Evolutionary conservation across 2,113 vertebrate genomes (phyloP), one percentile per base, ranked within the genome.

Genomic region (Mugil cephalus): DNA sequence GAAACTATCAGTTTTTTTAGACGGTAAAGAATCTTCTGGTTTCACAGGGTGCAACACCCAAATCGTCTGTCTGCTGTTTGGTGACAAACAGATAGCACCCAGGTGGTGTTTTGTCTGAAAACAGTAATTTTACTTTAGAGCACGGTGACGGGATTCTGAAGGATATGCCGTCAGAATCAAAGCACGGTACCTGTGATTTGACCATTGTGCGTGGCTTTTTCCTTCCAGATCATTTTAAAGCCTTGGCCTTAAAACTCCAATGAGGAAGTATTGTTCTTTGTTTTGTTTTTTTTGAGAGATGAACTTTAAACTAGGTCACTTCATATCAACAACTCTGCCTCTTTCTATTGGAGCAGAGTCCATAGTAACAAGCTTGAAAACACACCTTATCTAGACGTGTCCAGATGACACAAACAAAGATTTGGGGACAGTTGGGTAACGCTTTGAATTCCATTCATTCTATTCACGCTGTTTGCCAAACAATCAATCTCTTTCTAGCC

Each of bases 291-390:
- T 74, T 73, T 61, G 10, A 21, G 51, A 51, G 47, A 74, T 73
- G 52, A 82, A 84, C 80, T 87, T 86, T 77, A 77, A 87, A 84
- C 71, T 66, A 60, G 78, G 73, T 83, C 64, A 86, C 8, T 71
- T 86, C 54, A 76, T 71, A 82, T 85, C 63, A 83, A 58, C 61
- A 36, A 43, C 73, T 46, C 35, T 65, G 53, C 11, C 54, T 35
- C 21, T 64, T 68, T 51, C 56, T 81, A 55, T 83, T 70, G 45
- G 63, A 74, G 62, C 77, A 79, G 74, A 89, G 79, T 83, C 88
- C 87, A 77, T 21, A 42, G 69, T 82, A 83, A 75, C 67, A 8
- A 67, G 48, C 80, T 79, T 80, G 79, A 77, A 83, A 81, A 85
- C 74, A 70, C 52, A 72, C 51, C 50, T 81, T 79, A 88, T 90